Conservation (phyloP, 2,888 invertebrate genomes). For the Synergus gifuensis region DNA sequence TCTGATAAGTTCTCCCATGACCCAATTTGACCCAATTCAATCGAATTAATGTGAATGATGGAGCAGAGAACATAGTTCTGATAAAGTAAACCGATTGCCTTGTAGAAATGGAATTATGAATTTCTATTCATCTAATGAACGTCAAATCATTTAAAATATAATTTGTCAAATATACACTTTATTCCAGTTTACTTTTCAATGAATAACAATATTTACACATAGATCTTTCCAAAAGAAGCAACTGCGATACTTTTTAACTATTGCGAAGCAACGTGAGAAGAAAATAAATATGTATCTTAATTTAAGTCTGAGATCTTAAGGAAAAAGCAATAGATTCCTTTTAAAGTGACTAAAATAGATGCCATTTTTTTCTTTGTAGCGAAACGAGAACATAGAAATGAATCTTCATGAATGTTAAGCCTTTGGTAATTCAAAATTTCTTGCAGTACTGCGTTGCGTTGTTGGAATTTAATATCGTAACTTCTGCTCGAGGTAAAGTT, state of each 20-base stretch:
- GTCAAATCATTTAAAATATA: constrained; percentile 50
- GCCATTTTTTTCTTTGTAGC: not conserved
- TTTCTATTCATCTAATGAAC: not conserved
- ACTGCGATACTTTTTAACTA: too few relatives aligned
- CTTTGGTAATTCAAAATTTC: not conserved
- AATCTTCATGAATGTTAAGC: not conserved
- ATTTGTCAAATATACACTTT: not conserved
- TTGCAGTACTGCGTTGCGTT: not conserved
- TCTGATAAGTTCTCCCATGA: not conserved
- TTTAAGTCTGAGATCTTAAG: not conserved
- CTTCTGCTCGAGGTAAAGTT: not conserved
- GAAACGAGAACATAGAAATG: not conserved
- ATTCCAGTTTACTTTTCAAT: not conserved
- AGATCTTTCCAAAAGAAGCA: too few relatives aligned
- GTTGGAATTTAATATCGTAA: not conserved
- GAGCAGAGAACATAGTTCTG: constrained; percentile 26
- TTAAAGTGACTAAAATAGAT: not conserved
- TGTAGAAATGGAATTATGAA: not conserved
- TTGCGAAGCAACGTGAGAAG: not conserved
- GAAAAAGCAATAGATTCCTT: not conserved
- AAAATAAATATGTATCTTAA: not conserved
- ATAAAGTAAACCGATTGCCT: constrained; percentile 26
- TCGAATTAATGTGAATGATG: constrained; percentile 14
- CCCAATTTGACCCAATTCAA: constrained; percentile 11
- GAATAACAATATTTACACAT: not conserved